Evolutionary conservation across 2,888 invertebrate species (phyloP).

Genomic region (Piscicola geometra): DNA sequence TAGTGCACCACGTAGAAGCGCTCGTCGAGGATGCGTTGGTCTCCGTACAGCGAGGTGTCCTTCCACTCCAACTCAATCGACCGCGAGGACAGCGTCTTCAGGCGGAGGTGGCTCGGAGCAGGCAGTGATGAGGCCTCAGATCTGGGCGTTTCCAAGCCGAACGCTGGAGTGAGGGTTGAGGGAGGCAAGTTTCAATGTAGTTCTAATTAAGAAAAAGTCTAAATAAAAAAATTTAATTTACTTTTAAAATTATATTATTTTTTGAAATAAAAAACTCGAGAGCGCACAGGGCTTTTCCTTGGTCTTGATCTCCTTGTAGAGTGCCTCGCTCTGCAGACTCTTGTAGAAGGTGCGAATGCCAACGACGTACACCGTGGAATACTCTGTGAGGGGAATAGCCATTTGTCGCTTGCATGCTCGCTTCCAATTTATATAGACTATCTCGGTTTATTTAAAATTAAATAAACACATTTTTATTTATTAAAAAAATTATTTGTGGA

Average conservation of each 20-base stretch:
- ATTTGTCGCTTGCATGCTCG: too few relatives aligned
- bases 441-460: too few relatives aligned
- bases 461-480: too few relatives aligned
- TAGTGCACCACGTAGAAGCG: constrained; percentile 43
- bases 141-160: constrained; percentile 7
- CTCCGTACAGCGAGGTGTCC: constrained; percentile 41
- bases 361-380: constrained; percentile 43
- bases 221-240: background rate
- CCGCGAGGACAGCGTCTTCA: constrained; percentile 39
- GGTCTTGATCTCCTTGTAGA: constrained; percentile 43
- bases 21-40: constrained; percentile 41
- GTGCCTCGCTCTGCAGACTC: constrained; percentile 41
- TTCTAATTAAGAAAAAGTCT: too few relatives aligned
- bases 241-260: too few relatives aligned
- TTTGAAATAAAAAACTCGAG: background rate
- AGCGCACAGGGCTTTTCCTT: constrained; percentile 36
- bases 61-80: constrained; percentile 42
- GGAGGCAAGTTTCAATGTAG: too few relatives aligned
- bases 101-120: constrained; percentile 34
- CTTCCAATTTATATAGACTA: too few relatives aligned
- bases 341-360: constrained; percentile 43
- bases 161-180: background rate
- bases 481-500: too few relatives aligned
- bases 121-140: constrained; percentile 22
- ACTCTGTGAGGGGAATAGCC: constrained; percentile 40